These are phyloP conservation scores for Argyra leucocephala DNA, from an alignment of 2,888 invertebrate genomes.

Conservation along the genomic window DNA sequence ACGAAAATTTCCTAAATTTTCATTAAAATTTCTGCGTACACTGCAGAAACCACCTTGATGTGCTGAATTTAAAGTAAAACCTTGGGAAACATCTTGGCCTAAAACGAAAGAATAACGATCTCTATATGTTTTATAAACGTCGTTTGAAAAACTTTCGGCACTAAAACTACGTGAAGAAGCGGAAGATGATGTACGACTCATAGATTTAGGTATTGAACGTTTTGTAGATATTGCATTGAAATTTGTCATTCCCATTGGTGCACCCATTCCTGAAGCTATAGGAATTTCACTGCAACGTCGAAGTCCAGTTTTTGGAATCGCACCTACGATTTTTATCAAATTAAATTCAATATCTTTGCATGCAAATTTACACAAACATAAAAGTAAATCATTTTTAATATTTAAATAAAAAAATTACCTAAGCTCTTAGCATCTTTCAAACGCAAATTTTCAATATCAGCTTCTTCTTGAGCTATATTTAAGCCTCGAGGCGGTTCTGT, in stretches of 20 bases:
- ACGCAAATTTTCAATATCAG: slow-evolving; percentile 9
- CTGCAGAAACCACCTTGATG: slow-evolving; percentile 24
- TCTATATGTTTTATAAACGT: slow-evolving; percentile 35
- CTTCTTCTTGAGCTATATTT: slow-evolving; percentile 10
- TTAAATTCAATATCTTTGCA: no score
- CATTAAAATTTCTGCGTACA: slow-evolving; percentile 21
- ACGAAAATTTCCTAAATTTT: slow-evolving; percentile 9
- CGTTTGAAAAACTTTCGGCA: slow-evolving; percentile 45
- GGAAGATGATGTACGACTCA: slow-evolving; percentile 50
- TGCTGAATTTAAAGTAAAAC: slow-evolving; percentile 21
- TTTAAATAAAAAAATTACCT: background rate
- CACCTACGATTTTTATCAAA: slow-evolving; percentile 24
- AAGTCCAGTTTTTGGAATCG: slow-evolving; percentile 37
- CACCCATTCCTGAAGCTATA: slow-evolving; percentile 39
- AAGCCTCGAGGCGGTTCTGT: background rate
- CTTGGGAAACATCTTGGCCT: slow-evolving; percentile 11
- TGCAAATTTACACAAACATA: background rate
- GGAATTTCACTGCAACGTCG: slow-evolving; percentile 30
- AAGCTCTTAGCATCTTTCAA: slow-evolving; percentile 19
- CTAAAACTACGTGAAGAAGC: slow-evolving; percentile 51
- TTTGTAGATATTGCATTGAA: slow-evolving; percentile 44
- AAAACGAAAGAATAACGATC: slow-evolving; percentile 31
- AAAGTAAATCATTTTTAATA: background rate
- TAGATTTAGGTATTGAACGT: slow-evolving; percentile 59
- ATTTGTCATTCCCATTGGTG: slow-evolving; percentile 41